Evolutionary conservation across 2,113 vertebrate genomes (phyloP), one percentile per base, ranked within the genome.

Genomic region (Nettapus auritus): DNA sequence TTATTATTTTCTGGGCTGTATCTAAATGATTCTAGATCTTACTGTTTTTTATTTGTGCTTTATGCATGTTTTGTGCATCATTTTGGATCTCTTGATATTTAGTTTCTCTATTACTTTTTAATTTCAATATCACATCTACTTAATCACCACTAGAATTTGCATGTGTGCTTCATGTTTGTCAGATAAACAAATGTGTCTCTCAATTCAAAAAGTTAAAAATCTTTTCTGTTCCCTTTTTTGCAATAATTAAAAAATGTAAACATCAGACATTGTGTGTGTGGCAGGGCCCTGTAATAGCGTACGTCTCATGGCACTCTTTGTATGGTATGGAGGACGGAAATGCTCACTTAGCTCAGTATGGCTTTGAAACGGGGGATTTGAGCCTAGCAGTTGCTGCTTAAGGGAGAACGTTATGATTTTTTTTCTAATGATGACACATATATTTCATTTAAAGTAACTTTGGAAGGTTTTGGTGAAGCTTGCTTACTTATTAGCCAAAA

Each of bases 221-320:
- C 4, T 22, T 64, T 34, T 75, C n/a, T 71, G 3, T 2, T 3
- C 2, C 0, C 3, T 33, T 3, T 3, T 68, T 4, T 87, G n/a
- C 56, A 89, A 78, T 44, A 81, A 53, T 40, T n/a, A 17, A 38
- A 4, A 6, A 68, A 3, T 19, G 26, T 5, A 59, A 62, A 8
- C 15, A 59, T n/a, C 6, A 42, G 22, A 29, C 9, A 31, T 4
- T 56, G 13, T 44, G 11, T 67, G 26, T 86, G 29, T 34, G 85
- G 36, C n/a, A 56, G 25, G 14, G 22, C 59, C 76, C 21, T 64
- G 10, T 52, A 67, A 57, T 6, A 31, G 2, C 31, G 7, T 36
- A 14, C 48, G 50, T 36, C 60, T 31, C 4, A 3, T 52, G 42
- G 42, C 19, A 11, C 11, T 73, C 2, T 63, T 68, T 26, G 8